Evolutionary conservation across 2,888 invertebrate genomes (phyloP).

Genomic region (Lampropteryx suffumata): DNA sequence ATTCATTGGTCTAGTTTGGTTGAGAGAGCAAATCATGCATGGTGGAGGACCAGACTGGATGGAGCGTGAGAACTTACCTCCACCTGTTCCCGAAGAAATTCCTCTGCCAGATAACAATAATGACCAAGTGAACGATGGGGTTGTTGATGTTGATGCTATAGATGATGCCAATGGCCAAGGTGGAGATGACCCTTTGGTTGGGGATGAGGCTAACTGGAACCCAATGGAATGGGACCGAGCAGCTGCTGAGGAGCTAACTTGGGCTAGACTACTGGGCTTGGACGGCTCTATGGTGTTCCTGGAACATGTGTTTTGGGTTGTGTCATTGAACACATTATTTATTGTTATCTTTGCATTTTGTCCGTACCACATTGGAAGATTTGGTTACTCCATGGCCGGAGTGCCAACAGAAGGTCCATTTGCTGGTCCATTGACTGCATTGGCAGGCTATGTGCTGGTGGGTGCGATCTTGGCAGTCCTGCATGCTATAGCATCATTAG

Average conservation of each 20-base stretch:
- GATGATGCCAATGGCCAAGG: constrained; percentile 66
- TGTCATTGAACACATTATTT: constrained; percentile 97
- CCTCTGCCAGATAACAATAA: constrained; percentile 77
- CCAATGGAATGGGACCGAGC: constrained; percentile 99
- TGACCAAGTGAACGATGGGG: constrained; percentile 65
- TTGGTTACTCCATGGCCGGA: constrained; percentile 87
- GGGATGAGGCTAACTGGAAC: constrained; percentile 96
- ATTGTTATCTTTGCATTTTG: constrained; percentile 98
- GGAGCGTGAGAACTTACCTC: constrained; percentile 86
- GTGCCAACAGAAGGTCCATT: constrained; percentile 88
- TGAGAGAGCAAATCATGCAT: constrained; percentile 98
- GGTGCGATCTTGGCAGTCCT: constrained; percentile 91
- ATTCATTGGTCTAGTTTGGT: constrained; percentile 98
- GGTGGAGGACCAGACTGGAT: constrained; percentile 99
- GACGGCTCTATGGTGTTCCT: constrained; percentile 98
- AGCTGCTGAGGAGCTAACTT: constrained; percentile 98
- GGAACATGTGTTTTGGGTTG: constrained; percentile 99
- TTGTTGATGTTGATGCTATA: constrained; percentile 58
- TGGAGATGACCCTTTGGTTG: constrained; percentile 81
- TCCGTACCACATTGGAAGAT: constrained; percentile 97
- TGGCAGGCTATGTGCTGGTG: constrained; percentile 96
- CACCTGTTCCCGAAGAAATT: constrained; percentile 73
- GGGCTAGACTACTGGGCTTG: constrained; percentile 97
- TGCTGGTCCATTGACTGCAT: constrained; percentile 95
- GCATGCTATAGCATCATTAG: constrained; percentile 91